Evolutionary conservation across 2,888 invertebrate species (phyloP), one percentile per base, ranked within the genome.

Genomic region (Acrobasis repandana): DNA sequence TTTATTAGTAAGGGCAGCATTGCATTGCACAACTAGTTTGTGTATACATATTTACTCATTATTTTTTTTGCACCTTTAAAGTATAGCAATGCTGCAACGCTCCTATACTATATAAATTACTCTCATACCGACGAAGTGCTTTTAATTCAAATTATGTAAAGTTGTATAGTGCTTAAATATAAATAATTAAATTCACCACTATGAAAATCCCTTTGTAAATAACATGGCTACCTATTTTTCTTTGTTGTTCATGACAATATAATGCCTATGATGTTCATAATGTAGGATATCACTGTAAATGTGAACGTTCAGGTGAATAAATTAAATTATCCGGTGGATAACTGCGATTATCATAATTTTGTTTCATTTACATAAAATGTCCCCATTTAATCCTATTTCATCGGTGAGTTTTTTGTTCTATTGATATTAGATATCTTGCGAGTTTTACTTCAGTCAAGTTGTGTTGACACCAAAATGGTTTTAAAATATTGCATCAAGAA

Each of bases 241-340:
- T 83, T 81, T 83, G 81, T 86, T 86, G 83, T 83, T 87, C 77
- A 78, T 75, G 87, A 89, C 84, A 86, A 88, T 88, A 86, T 86
- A 84, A 86, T 78, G 90, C 91, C 88, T 90, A 87, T 71, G 82
- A 86, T 88, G 89, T 90, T 90, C 88, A 86, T 85, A 79, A 80
- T 82, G 86, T 88, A 86, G 86, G 85, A 81, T 85, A 82, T 82
- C 82, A 83, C 80, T 85, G 83, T 87, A 85, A 84, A 86, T 89
- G 87, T 86, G 83, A 85, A 83, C 74, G 82, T 82, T 86, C 80
- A 80, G 76, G 75, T 82, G 80, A 83, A 87, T 90, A 88, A 90
- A 88, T 78, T 75, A 79, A 79, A 84, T 85, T 89, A 89, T 90
- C 87, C 85, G 72, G 69, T 85, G 89, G 90, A 88, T 90, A 86